Evolutionary conservation across 2,888 invertebrate genomes (phyloP).

Genomic region (Nomada ferruginata): DNA sequence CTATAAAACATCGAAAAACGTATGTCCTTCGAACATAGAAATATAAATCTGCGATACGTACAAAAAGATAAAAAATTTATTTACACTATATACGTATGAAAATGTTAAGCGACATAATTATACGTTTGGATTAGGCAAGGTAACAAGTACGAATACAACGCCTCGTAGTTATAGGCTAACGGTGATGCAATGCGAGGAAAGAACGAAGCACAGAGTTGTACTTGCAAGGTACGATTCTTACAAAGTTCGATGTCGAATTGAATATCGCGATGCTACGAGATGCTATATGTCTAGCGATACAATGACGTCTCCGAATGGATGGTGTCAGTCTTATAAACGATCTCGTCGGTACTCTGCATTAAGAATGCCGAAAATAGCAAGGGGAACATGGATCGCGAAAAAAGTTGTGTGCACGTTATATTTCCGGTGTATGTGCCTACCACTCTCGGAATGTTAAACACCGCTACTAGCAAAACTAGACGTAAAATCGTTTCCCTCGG

Average conservation of each 20-base stretch:
- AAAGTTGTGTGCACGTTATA: too few relatives aligned
- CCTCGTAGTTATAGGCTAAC: neutral
- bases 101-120: constrained; percentile 7
- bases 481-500: neutral
- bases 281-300: neutral
- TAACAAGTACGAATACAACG: constrained; percentile 13
- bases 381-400: too few relatives aligned
- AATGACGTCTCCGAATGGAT: neutral
- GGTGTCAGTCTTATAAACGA: constrained; percentile 49
- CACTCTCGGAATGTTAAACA: constrained; percentile 35
- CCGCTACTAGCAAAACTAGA: neutral
- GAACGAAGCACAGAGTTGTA: neutral
- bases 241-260: neutral
- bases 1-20: constrained; percentile 8
- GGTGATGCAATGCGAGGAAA: neutral
- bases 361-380: neutral
- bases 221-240: neutral
- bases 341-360: neutral
- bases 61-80: constrained; percentile 20
- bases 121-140: neutral
- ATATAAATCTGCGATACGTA: neutral
- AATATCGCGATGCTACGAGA: neutral
- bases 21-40: neutral
- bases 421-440: neutral
- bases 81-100: constrained; percentile 27